Conservation (phyloP, 2,888 invertebrate species). For the Lasiommata megera region DNA sequence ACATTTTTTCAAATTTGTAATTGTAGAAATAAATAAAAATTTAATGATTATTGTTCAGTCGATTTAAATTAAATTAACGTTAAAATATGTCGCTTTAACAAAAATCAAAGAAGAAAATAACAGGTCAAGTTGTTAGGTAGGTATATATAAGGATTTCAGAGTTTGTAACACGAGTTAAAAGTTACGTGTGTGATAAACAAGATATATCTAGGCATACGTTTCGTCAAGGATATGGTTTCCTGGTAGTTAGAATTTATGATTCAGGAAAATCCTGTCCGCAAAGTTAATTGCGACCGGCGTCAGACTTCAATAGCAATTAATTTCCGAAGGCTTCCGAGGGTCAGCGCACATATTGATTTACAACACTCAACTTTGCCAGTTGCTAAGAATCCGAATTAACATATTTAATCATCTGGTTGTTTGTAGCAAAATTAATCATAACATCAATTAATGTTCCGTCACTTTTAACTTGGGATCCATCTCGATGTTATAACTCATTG, state of each 20-base stretch:
- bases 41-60: no score
- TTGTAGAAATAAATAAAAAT: no score
- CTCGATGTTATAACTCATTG: no score
- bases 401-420: background rate
- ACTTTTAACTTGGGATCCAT: no score
- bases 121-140: no score
- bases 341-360: background rate
- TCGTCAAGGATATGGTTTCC: conserved; percentile 1
- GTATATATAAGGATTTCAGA: background rate
- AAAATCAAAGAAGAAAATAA: no score
- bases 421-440: no score
- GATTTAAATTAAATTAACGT: no score
- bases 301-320: conserved; percentile 1
- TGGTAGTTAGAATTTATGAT: conserved; percentile 3
- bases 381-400: background rate
- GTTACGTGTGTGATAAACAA: background rate
- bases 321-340: background rate
- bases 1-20: no score
- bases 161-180: background rate
- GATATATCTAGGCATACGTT: background rate
- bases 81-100: no score
- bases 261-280: conserved; percentile 1
- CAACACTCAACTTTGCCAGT: background rate
- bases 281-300: conserved; percentile 4
- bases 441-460: no score